Evolutionary conservation across 2,797 vertebrate genomes (phyloP).

Genomic region (Anableps anableps): DNA sequence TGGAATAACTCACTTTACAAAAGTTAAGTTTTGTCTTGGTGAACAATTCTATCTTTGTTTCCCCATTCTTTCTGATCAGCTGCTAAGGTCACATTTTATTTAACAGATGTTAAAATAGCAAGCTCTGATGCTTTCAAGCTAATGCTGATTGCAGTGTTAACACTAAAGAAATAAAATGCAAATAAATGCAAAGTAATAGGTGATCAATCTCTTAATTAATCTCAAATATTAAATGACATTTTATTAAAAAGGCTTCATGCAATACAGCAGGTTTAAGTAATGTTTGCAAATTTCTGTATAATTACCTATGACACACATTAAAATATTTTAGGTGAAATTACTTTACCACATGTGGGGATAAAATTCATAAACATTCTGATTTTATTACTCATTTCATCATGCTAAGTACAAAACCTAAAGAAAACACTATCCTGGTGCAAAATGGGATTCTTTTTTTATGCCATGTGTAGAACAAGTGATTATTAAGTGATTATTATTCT

Average conservation of each 20-base stretch:
- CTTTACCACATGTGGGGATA: neutral
- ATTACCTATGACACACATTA: neutral
- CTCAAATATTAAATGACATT: neutral
- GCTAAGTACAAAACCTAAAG: neutral
- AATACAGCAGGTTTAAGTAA: neutral
- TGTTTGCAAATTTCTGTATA: neutral
- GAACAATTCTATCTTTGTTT: neutral
- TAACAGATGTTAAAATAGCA: neutral
- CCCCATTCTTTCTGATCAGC: neutral
- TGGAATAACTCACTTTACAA: neutral
- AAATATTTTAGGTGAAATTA: neutral
- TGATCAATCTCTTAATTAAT: neutral
- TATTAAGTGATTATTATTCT: slow-evolving; percentile 3
- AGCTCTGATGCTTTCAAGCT: neutral
- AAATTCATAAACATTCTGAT: neutral
- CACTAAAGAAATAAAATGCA: neutral
- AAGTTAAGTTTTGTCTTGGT: neutral
- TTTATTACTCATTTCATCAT: neutral
- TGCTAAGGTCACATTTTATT: neutral
- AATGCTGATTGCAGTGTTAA: neutral
- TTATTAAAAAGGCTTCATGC: neutral
- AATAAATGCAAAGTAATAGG: neutral
- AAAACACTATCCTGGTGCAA: neutral
- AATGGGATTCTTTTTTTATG: neutral
- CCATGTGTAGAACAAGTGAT: neutral